Conservation (phyloP, 2,113 vertebrate species). For the Podarcis raffonei region DNA sequence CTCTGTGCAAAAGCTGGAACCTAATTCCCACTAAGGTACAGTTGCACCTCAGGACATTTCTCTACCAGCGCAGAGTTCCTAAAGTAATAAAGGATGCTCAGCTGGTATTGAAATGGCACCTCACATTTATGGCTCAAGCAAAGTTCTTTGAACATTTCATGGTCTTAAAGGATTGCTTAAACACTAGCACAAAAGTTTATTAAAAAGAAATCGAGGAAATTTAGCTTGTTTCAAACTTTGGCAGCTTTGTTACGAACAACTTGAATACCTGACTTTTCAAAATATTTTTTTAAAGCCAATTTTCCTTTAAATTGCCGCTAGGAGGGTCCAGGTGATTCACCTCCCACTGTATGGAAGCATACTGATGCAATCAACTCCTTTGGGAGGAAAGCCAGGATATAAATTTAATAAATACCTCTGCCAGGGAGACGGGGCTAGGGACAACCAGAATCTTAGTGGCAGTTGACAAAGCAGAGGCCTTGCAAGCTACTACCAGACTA, state of each 20-base stretch:
- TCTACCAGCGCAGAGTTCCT: neutral
- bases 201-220: neutral
- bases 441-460: no score
- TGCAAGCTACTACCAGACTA: neutral
- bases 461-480: neutral
- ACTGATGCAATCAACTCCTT: neutral
- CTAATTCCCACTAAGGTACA: neutral
- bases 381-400: no score
- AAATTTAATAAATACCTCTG: no score
- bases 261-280: neutral
- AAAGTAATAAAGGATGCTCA: conserved; percentile 4
- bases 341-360: neutral
- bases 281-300: neutral
- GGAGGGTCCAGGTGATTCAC: neutral
- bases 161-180: neutral
- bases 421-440: no score
- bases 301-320: neutral
- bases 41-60: neutral
- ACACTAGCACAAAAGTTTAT: neutral
- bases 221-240: neutral
- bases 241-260: neutral
- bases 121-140: conserved; percentile 3
- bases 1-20: conserved; percentile 1
- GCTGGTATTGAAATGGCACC: conserved; percentile 13
- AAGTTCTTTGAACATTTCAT: neutral